Evolutionary conservation across 1,140 invertebrate genomes (phyloP).

Genomic region (Drosophila eugracilis): DNA sequence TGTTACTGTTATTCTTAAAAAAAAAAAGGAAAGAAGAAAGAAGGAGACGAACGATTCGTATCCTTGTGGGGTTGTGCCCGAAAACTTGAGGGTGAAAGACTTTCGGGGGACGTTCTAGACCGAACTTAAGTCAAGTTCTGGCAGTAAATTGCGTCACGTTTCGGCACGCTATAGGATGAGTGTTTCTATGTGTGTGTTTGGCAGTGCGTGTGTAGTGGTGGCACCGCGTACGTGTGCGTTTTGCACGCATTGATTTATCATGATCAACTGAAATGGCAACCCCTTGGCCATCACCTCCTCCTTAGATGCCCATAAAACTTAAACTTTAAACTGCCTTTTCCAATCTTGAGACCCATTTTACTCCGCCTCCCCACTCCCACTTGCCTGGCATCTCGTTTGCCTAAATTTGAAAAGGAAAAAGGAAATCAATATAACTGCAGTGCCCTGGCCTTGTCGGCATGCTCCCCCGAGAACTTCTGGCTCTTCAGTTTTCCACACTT

Average conservation of each 20-base stretch:
- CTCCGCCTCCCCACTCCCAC: slow-evolving; percentile 25
- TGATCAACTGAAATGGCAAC: slow-evolving; percentile 74
- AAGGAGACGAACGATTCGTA: slow-evolving; percentile 43
- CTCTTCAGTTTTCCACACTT: background rate
- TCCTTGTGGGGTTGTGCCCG: slow-evolving; percentile 59
- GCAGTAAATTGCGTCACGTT: slow-evolving; percentile 83
- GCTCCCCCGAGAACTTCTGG: background rate
- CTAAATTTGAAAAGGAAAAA: slow-evolving; percentile 41
- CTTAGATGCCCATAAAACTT: slow-evolving; percentile 62
- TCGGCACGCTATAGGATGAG: slow-evolving; percentile 61
- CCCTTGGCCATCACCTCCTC: slow-evolving; percentile 38
- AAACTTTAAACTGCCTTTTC: slow-evolving; percentile 70
- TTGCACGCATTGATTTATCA: slow-evolving; percentile 83
- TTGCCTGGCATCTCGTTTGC: slow-evolving; percentile 42
- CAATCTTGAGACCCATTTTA: slow-evolving; percentile 26
- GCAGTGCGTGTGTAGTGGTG: slow-evolving; percentile 25
- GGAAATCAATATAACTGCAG: slow-evolving; percentile 80
- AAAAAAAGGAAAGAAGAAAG: slow-evolving; percentile 63
- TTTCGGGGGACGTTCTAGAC: slow-evolving; percentile 32
- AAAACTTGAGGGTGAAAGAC: slow-evolving; percentile 63
- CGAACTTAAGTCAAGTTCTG: slow-evolving; percentile 81
- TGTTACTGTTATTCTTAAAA: slow-evolving; percentile 81
- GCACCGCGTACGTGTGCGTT: slow-evolving; percentile 76
- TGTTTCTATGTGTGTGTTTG: slow-evolving; percentile 13
- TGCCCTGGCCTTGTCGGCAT: slow-evolving; percentile 18